Evolutionary conservation across 2,797 vertebrate genomes (phyloP), one percentile per base, ranked within the genome.

Genomic region (Botia almorhae): DNA sequence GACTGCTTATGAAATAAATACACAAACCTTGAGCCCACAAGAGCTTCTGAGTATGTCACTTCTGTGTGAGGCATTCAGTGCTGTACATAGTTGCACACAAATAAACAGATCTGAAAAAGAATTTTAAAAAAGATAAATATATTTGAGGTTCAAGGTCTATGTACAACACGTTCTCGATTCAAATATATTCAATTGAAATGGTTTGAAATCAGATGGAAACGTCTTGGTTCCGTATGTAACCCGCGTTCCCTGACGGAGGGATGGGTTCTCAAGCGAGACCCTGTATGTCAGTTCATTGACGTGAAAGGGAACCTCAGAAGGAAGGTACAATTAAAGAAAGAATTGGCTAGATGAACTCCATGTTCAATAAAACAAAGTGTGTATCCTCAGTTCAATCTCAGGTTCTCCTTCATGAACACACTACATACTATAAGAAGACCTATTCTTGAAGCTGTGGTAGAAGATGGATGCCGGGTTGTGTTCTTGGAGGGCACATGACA

Each of bases 11-110:
- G 39, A 36, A 19, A 63, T 21, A 36, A 5, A 33, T 17, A 60
- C 16, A 67, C 58, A 67, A 56, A 79, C 76, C 80, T 76, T 84
- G 75, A 67, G 29, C 14, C 2, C 51, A 51, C 69, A 67, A 46
- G 33, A 43, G 71, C 51, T 43, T 53, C 23, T 67, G 50, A 1
- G 64, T 68, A 68, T 26, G 2, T 21, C 8, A 58, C 55, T 23
- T 58, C 55, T 21, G 55, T 56, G n/a, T 13, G 11, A 23, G 43
- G 43, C 17, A 10, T 60, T 48, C 1, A 60, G 46, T n/a, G 13
- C 19, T 36, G n/a, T 53, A 21, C n/a, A 36, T 12, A 21, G 13
- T 16, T 55, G 19, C 13, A 76, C 21, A 51, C 50, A 67, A 67
- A 76, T 67, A 26, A 67, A 76, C 1, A 21, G 2, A 55, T 67